These are phyloP conservation scores for Xylota sylvarum DNA, from an alignment of 2,888 invertebrate genomes.

Conservation along the genomic window DNA sequence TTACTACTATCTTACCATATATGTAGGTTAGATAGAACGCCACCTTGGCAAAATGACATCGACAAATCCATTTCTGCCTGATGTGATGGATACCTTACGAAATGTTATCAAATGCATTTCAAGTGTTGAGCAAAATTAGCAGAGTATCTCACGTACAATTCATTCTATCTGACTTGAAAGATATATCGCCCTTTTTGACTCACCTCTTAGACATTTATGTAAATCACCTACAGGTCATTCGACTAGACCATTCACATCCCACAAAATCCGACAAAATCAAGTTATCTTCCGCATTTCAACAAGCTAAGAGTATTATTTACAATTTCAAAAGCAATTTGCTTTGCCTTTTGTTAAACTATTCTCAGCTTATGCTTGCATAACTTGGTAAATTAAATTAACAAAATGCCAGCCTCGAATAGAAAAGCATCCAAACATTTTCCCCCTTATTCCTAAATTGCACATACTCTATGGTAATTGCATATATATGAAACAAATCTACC, in stretches of 20 bases:
- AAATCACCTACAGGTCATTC: too few relatives aligned
- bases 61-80: too few relatives aligned
- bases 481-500: constrained; percentile 25
- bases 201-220: too few relatives aligned
- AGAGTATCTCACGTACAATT: too few relatives aligned
- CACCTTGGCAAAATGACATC: too few relatives aligned
- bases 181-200: too few relatives aligned
- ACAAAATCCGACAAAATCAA: background rate
- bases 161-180: too few relatives aligned
- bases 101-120: too few relatives aligned
- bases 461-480: background rate
- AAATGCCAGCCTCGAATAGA: background rate
- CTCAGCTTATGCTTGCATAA: constrained; percentile 8
- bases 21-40: too few relatives aligned
- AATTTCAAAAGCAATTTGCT: background rate
- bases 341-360: background rate
- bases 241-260: background rate
- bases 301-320: background rate
- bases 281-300: background rate
- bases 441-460: background rate
- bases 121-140: too few relatives aligned
- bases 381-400: constrained; percentile 5
- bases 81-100: too few relatives aligned
- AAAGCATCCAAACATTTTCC: constrained; percentile 1
- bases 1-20: too few relatives aligned